phyloP scores from a whole-genome alignment of 2,888 invertebrate genomes.

The Lasioglossum calceatum region DNA sequence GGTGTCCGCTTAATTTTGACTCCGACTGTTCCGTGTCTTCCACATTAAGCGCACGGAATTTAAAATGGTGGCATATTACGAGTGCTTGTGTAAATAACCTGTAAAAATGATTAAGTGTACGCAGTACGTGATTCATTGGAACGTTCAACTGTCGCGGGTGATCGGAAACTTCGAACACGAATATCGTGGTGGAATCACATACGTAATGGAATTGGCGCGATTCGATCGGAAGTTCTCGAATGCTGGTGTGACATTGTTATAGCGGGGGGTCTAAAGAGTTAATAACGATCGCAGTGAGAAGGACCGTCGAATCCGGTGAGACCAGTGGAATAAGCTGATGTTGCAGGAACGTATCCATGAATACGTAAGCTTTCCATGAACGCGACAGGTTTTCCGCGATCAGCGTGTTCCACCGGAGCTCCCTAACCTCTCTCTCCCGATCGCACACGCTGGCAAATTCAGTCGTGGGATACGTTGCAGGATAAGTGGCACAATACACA shows the following conservation, averaged over 20 bases:
- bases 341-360: slow-evolving; percentile 62
- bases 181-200: background rate
- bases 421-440: slow-evolving; percentile 31
- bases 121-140: background rate
- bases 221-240: slow-evolving; percentile 2
- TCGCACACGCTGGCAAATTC: slow-evolving; percentile 31
- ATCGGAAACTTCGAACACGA: slow-evolving; percentile 4
- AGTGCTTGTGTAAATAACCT: background rate
- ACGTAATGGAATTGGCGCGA: background rate
- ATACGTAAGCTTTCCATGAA: slow-evolving; percentile 58
- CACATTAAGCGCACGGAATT: background rate
- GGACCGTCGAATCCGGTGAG: slow-evolving; percentile 53
- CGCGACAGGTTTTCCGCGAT: slow-evolving; percentile 65
- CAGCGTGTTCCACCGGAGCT: slow-evolving; percentile 50
- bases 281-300: slow-evolving; percentile 56
- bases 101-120: too few species aligned
- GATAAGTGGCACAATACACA: slow-evolving; percentile 37
- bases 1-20: background rate
- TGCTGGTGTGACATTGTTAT: slow-evolving; percentile 9
- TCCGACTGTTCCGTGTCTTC: background rate
- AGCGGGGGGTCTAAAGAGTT: slow-evolving; percentile 26
- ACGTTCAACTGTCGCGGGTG: background rate
- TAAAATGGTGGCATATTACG: background rate
- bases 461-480: slow-evolving; percentile 36
- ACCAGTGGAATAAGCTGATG: slow-evolving; percentile 63